phyloP scores from a whole-genome alignment of 2,888 invertebrate species.

The Aplocera efformata region DNA sequence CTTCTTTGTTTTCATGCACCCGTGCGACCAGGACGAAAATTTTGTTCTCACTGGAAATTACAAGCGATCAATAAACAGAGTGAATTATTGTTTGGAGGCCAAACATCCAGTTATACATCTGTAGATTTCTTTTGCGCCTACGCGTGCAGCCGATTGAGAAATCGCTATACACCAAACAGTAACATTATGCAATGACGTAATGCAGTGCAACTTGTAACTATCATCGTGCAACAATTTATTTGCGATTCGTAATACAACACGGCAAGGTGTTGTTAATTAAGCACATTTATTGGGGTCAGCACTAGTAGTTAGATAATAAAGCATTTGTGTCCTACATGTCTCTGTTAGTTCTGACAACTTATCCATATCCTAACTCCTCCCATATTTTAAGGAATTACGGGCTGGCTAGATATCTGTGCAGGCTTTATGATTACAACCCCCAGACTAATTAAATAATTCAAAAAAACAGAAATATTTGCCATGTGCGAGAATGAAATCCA shows the following conservation, averaged over 20 bases:
- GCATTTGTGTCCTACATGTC: no score
- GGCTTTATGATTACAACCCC: no score
- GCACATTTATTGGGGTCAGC: no score
- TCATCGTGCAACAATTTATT: slow-evolving; percentile 12
- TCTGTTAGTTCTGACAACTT: no score
- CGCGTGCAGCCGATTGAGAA: slow-evolving; percentile 19
- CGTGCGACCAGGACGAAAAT: slow-evolving; percentile 13
- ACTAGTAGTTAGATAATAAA: no score
- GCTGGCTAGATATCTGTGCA: no score
- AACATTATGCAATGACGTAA: slow-evolving; percentile 22
- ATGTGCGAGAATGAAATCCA: no score
- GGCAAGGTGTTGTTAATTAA: neutral
- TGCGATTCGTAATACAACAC: slow-evolving; percentile 7
- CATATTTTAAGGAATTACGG: no score
- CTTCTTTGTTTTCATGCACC: slow-evolving; percentile 5
- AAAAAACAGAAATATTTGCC: no score
- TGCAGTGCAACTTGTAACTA: slow-evolving; percentile 13
- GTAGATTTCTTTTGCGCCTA: slow-evolving; percentile 20
- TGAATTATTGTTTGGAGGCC: slow-evolving; percentile 25
- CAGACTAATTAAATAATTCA: no score
- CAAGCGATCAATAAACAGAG: slow-evolving; percentile 21
- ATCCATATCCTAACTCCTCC: no score
- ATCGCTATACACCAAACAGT: slow-evolving; percentile 17
- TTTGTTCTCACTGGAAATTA: slow-evolving; percentile 17
- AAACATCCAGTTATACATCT: slow-evolving; percentile 17